A percentile compares a stretch with the other conserved stretches of the same genome.
Conservation (phyloP, 2,113 vertebrate species). For the Chiloscyllium plagiosum region DNA sequence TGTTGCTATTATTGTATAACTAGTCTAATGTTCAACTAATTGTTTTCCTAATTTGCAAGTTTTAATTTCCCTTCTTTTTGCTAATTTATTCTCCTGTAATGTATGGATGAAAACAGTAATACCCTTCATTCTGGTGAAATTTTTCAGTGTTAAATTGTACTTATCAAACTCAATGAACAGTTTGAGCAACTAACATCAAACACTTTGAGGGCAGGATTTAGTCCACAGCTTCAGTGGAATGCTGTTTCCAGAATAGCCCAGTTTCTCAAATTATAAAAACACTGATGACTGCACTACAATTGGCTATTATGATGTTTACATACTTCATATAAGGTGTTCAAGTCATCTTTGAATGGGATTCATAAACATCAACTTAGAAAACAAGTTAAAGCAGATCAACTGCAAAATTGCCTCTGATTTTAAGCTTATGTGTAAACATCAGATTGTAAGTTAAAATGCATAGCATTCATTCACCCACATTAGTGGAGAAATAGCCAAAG, state of each 20-base stretch:
- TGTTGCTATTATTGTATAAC: not conserved
- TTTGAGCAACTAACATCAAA: not conserved
- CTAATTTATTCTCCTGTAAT: not conserved
- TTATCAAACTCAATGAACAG: not conserved
- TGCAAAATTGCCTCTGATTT: not conserved
- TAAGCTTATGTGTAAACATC: not conserved
- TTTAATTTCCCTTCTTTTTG: not conserved
- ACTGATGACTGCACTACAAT: not conserved
- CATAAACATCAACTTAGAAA: not conserved
- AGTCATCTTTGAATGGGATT: not conserved
- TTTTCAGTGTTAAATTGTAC: not conserved
- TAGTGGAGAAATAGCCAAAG: not conserved
- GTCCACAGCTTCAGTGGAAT: not conserved
- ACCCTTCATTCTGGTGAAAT: not conserved
- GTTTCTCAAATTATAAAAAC: not conserved
- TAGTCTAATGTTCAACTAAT: not conserved
- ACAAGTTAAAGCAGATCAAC: not conserved
- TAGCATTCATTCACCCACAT: not conserved
- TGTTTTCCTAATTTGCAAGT: not conserved
- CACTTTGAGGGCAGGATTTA: not conserved
- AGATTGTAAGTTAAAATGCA: not conserved
- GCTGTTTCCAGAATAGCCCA: not conserved
- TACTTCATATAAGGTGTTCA: not conserved
- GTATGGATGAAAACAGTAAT: not conserved
- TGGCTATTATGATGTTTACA: not conserved